Evolutionary conservation across 2,797 vertebrate species (phyloP).

Genomic region (Enteromius fasciolatus): DNA sequence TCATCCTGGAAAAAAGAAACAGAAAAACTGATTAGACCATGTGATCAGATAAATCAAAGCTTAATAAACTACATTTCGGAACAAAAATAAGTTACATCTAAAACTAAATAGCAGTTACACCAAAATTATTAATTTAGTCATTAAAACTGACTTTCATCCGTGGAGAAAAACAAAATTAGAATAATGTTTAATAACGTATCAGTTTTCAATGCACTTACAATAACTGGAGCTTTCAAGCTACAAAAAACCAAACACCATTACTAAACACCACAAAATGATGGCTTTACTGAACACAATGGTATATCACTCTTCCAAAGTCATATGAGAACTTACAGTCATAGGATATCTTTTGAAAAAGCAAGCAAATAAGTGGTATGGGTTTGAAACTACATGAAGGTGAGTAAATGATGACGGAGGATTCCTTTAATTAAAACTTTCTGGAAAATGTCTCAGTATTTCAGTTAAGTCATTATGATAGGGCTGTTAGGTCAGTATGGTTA

Average conservation of each 20-base stretch:
- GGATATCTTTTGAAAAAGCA: background rate
- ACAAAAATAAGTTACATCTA: background rate
- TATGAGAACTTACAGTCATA: background rate
- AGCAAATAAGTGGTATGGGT: background rate
- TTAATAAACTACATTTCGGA: background rate
- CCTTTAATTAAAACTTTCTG: background rate
- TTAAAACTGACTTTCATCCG: background rate
- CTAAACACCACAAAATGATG: background rate
- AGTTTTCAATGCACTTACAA: background rate
- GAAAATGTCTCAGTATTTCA: background rate
- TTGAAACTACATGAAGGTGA: background rate
- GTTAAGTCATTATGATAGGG: background rate
- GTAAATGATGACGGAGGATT: background rate
- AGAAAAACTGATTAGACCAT: background rate
- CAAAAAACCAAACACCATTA: background rate
- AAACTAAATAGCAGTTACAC: background rate
- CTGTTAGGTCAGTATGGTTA: background rate
- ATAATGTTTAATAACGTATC: background rate
- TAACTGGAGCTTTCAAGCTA: background rate
- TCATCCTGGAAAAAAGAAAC: slow-evolving; percentile 81
- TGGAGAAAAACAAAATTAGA: background rate
- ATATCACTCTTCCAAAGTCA: background rate
- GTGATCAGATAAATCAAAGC: background rate
- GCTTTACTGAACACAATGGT: background rate
- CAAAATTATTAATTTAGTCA: slow-evolving; percentile 9